Evolutionary conservation across 2,888 invertebrate genomes (phyloP).

Genomic region (Quadriops clusia): DNA sequence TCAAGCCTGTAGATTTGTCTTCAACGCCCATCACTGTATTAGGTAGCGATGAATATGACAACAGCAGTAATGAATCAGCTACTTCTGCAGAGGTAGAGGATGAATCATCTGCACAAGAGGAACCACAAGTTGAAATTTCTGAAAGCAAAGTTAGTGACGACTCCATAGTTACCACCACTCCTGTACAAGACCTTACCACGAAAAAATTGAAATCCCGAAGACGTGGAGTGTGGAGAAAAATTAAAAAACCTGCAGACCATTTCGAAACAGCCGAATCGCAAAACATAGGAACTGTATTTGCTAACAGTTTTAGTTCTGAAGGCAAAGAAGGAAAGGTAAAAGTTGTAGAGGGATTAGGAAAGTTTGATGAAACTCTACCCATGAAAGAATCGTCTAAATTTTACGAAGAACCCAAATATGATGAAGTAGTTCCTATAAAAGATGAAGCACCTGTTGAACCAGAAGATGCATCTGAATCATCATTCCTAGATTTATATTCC

Average conservation of each 20-base stretch:
- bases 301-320: slow-evolving; percentile 23
- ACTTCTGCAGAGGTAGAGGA: too few species aligned
- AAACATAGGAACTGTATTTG: slow-evolving; percentile 41
- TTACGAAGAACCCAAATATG: background rate
- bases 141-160: background rate
- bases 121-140: background rate
- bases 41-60: too few species aligned
- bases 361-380: too few species aligned
- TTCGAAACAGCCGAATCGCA: slow-evolving; percentile 75
- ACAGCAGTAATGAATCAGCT: too few species aligned
- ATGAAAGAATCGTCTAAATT: too few species aligned
- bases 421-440: background rate
- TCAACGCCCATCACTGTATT: too few species aligned
- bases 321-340: slow-evolving; percentile 30
- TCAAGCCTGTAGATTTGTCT: too few species aligned
- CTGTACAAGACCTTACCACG: slow-evolving; percentile 1
- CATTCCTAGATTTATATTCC: background rate
- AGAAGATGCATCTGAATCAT: slow-evolving; percentile 24
- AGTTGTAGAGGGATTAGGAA: slow-evolving; percentile 5
- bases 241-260: slow-evolving; percentile 43
- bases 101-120: too few species aligned
- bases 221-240: slow-evolving; percentile 59
- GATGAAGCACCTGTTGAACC: slow-evolving; percentile 20
- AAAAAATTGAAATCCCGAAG: background rate
- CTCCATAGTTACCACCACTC: slow-evolving; percentile 7